A percentile compares a stretch with the other conserved stretches of the same genome.
phyloP scores from a whole-genome alignment of 2,888 invertebrate genomes.

The Agelastica alni region DNA sequence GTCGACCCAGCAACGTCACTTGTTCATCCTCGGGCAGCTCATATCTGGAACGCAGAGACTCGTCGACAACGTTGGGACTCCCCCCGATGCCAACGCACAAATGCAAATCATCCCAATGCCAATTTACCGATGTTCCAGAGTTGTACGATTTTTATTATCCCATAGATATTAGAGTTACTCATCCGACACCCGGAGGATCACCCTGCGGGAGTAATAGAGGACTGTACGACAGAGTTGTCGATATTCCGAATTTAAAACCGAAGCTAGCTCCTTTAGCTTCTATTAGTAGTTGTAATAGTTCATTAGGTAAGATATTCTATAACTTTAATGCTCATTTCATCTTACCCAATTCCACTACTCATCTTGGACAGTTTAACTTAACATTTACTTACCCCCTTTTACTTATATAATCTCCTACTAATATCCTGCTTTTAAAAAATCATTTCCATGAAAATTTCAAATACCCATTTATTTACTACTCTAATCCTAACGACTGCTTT shows the following conservation, averaged over 20 bases:
- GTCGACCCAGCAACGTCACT: conserved; percentile 80
- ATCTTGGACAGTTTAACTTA: too few relatives aligned
- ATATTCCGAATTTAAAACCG: conserved; percentile 44
- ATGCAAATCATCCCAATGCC: conserved; percentile 53
- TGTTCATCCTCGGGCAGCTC: conserved; percentile 85
- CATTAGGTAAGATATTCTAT: conserved; percentile 56
- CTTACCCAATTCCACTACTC: too few relatives aligned
- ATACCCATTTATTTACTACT: too few relatives aligned
- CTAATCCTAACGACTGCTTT: too few relatives aligned
- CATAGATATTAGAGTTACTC: conserved; percentile 66
- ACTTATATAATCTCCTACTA: too few relatives aligned
- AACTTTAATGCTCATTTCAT: too few relatives aligned
- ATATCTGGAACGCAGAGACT: conserved; percentile 79
- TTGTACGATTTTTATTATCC: conserved; percentile 55
- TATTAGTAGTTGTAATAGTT: conserved; percentile 76
- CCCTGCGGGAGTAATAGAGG: conserved; percentile 74
- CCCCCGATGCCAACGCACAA: conserved; percentile 63
- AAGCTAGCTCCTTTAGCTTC: conserved; percentile 79
- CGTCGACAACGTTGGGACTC: conserved; percentile 69
- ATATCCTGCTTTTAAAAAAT: too few relatives aligned
- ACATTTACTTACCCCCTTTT: too few relatives aligned
- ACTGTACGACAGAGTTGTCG: conserved; percentile 54
- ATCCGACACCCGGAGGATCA: conserved; percentile 82
- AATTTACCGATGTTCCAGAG: conserved; percentile 52
- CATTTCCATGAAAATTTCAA: too few relatives aligned